Evolutionary conservation across 1,140 invertebrate genomes (phyloP).

Genomic region (Arctopsyche grandis): DNA sequence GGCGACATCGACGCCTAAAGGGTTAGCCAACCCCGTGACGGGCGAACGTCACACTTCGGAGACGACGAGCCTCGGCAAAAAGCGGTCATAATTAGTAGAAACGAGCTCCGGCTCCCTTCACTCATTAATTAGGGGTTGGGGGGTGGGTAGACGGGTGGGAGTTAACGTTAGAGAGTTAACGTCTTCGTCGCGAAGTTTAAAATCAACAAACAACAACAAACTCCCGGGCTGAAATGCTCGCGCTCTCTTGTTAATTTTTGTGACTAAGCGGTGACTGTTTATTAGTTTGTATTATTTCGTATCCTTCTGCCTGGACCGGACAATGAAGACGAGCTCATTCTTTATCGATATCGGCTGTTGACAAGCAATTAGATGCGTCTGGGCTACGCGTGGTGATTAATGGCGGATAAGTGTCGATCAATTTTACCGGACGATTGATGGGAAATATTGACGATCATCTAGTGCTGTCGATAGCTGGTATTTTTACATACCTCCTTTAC

Average conservation of each 20-base stretch:
- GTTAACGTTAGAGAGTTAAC: background rate
- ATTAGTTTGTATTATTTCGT: background rate
- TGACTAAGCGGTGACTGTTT: no score
- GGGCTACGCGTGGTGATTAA: no score
- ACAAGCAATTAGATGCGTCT: background rate
- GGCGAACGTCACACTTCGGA: no score
- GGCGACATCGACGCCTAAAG: no score
- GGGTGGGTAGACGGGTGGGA: background rate
- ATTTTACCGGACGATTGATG: no score
- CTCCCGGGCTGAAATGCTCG: no score
- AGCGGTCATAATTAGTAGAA: background rate
- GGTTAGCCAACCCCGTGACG: no score
- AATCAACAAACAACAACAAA: constrained; percentile 1
- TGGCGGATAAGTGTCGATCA: no score
- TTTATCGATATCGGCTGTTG: background rate
- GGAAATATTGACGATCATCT: no score
- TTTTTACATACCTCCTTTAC: no score
- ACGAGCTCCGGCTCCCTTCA: background rate
- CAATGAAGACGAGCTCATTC: background rate
- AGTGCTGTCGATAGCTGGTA: no score
- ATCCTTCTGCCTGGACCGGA: background rate
- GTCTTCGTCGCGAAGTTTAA: constrained; percentile 3
- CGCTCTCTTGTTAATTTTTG: no score
- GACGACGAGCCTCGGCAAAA: background rate
- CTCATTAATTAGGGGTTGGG: background rate